A percentile compares a stretch with the other conserved stretches of the same genome.
phyloP scores from a whole-genome alignment of 1,140 invertebrate genomes.

The Sarcophaga bullata region DNA sequence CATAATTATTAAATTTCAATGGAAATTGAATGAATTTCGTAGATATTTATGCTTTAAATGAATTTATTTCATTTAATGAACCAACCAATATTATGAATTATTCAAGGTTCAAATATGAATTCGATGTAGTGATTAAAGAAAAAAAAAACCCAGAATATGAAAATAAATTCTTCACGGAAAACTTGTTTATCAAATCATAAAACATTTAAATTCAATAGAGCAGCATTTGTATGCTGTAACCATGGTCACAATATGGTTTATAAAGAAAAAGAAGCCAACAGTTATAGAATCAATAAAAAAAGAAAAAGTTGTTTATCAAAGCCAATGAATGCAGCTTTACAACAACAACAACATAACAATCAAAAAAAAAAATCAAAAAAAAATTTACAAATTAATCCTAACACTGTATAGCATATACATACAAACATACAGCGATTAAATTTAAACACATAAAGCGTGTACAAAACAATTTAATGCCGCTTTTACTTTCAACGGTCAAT shows the following conservation, averaged over 20 bases:
- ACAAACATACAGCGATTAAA: background rate
- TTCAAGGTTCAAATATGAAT: background rate
- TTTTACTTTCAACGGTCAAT: slow-evolving; percentile 39
- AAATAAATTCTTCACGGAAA: background rate
- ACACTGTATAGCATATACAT: background rate
- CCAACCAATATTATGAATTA: background rate
- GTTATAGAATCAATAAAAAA: slow-evolving; percentile 34
- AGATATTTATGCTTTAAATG: background rate
- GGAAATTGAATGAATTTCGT: too few species aligned
- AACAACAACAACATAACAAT: background rate
- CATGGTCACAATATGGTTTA: background rate
- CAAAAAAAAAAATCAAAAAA: background rate
- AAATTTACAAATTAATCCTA: background rate
- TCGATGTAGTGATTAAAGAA: background rate
- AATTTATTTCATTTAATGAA: background rate
- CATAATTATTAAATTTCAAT: too few species aligned
- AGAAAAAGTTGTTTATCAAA: slow-evolving; percentile 37
- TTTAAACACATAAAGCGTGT: background rate
- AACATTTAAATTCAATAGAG: background rate
- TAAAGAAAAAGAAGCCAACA: background rate
- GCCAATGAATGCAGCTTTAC: background rate
- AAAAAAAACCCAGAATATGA: background rate
- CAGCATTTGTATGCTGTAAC: slow-evolving; percentile 31
- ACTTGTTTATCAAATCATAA: background rate
- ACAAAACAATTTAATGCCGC: background rate